Conservation (phyloP, 2,797 vertebrate genomes). For the Pantherophis vulpinus region DNA sequence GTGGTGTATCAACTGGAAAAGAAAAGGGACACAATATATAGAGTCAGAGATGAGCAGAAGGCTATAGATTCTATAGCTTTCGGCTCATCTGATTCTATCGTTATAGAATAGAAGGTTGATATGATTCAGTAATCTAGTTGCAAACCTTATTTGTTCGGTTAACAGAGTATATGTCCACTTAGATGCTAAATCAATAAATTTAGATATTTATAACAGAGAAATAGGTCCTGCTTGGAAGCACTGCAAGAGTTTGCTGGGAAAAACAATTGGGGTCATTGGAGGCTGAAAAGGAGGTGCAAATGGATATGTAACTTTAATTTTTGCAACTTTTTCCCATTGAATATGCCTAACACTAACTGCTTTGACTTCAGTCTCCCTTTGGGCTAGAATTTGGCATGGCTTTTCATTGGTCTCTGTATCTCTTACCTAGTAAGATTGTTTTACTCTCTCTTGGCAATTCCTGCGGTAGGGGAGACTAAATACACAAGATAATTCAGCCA, state of each 20-base stretch:
- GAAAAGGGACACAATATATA: neutral
- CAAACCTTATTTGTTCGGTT: neutral
- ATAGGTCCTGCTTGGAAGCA: neutral
- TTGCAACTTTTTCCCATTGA: neutral
- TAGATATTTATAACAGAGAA: neutral
- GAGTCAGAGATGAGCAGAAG: neutral
- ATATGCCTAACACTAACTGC: rapidly evolving
- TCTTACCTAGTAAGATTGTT: neutral
- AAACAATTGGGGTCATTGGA: neutral
- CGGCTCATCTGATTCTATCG: no score
- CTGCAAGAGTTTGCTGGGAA: neutral
- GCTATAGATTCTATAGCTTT: neutral
- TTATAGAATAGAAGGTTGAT: neutral
- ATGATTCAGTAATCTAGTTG: neutral
- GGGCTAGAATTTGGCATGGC: neutral
- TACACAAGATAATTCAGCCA: neutral
- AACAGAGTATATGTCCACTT: neutral
- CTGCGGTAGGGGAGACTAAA: neutral
- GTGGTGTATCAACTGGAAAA: neutral
- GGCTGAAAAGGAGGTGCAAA: neutral
- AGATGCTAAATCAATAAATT: neutral
- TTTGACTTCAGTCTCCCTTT: rapidly evolving
- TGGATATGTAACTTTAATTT: neutral
- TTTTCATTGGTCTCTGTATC: slow-evolving; percentile 14
- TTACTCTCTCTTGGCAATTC: neutral